Evolutionary conservation across 2,113 vertebrate species (phyloP).

Genomic region (Vidua macroura): DNA sequence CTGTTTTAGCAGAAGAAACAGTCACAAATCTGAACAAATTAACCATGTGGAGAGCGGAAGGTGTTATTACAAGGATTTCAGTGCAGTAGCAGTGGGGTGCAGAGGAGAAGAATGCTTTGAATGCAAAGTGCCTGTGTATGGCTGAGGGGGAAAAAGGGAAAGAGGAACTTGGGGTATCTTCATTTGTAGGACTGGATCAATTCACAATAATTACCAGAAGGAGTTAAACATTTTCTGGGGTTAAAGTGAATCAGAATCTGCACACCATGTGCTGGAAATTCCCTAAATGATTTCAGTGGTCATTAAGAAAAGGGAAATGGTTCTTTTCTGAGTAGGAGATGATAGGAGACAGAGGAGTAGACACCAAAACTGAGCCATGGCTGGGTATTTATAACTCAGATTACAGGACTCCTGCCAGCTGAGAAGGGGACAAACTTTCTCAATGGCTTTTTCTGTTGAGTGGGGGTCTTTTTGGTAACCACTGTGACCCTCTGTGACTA

Average conservation of each 20-base stretch:
- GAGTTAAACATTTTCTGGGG: constrained; percentile 73
- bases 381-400: constrained; percentile 61
- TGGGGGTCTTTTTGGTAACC: background rate
- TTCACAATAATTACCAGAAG: constrained; percentile 63
- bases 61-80: background rate
- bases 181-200: background rate
- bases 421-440: background rate
- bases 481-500: background rate
- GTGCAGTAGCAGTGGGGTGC: background rate
- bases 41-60: background rate
- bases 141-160: background rate
- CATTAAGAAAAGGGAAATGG: constrained; percentile 81
- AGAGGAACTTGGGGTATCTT: background rate
- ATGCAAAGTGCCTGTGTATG: background rate
- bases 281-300: constrained; percentile 77
- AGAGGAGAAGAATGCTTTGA: background rate
- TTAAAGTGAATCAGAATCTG: constrained; percentile 79
- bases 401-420: constrained; percentile 25
- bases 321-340: constrained; percentile 75
- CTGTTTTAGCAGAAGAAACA: background rate
- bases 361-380: constrained; percentile 47
- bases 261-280: constrained; percentile 74
- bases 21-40: background rate
- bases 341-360: constrained; percentile 69
- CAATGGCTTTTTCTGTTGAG: background rate